Base-by-base conservation (phyloP, 2,797 vertebrate genomes). In the Sparus aurata region DNA sequence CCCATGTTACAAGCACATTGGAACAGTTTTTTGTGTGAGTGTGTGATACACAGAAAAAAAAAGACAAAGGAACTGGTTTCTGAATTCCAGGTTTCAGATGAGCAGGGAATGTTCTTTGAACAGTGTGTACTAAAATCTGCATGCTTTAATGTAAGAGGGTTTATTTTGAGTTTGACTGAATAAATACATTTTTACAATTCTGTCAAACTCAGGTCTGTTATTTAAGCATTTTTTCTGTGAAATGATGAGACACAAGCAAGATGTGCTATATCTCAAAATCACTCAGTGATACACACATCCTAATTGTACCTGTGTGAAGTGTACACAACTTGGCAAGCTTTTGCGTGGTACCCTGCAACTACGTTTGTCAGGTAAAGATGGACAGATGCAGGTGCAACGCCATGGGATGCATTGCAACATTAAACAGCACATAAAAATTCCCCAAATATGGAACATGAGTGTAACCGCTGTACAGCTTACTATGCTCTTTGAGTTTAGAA, bases 251-350 rank as follows among this genome's bases (percentile, higher is more conserved):
- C 63, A 62, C 23, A 76, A 72, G 65, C 50, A 64, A 61, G 16
- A 64, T 63, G n/a, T 59, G 55, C 12, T 46, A 0, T 25, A 47
- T 53, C 69, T 85, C 53, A 67, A 47, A 88, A 68, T 41, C 61
- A 67, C 68, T 86, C 75, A 70, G 68, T 74, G 62, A 75, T 66
- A 73, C 64, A 69, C 5, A 17, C 68, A 71, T 59, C 46, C 27
- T 87, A 83, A 84, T 85, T 87, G 72, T 78, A 76, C 74, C 58
- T 80, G 69, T 71, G 67, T 58, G 52, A 66, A 2, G 18, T 25
- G 61, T 50, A 50, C 69, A 65, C 11, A 20, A 63, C 58, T 65
- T 70, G 59, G 75, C 4, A 18, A 0, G 3, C 75, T 81, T 73
- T 83, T 34, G 25, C 75, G 66, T 11, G 25, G 22, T 53, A 49